phyloP scores from a whole-genome alignment of 2,888 invertebrate genomes.

The Drosophila formosana region DNA sequence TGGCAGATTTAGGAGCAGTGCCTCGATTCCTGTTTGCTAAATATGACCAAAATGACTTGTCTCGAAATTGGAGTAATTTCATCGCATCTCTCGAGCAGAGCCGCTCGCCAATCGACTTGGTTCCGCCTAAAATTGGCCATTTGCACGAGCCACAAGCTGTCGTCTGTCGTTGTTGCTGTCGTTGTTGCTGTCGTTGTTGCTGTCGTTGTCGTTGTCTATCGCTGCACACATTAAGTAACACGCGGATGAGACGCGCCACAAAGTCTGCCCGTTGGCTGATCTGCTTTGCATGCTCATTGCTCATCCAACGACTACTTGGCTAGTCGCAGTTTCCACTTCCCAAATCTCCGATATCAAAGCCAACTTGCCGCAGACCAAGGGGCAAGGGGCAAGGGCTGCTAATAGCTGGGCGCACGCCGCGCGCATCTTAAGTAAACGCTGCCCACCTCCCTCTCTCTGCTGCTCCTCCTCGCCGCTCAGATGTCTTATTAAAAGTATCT shows the following conservation, averaged over 20 bases:
- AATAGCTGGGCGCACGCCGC: constrained; percentile 63
- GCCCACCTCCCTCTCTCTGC: too few species aligned
- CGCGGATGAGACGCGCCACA: constrained; percentile 69
- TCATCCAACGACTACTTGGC: constrained; percentile 4
- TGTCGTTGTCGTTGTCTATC: constrained; percentile 42
- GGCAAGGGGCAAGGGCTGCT: constrained; percentile 11
- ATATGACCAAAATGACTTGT: constrained; percentile 80
- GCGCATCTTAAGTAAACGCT: constrained; percentile 70
- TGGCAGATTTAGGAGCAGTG: constrained; percentile 46
- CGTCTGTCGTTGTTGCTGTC: not conserved
- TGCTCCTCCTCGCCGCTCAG: constrained; percentile 30
- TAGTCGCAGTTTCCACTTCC: constrained; percentile 2
- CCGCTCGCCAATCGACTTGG: constrained; percentile 34
- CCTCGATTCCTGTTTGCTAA: constrained; percentile 77
- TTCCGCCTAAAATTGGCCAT: constrained; percentile 70
- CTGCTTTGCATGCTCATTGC: constrained; percentile 51
- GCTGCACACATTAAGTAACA: constrained; percentile 71
- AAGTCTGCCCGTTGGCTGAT: constrained; percentile 59
- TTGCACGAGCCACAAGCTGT: constrained; percentile 16
- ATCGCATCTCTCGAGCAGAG: constrained; percentile 47
- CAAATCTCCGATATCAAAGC: constrained; percentile 31
- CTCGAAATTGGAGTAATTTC: constrained; percentile 82
- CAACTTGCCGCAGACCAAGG: constrained; percentile 4
- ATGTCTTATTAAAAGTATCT: constrained; percentile 82
- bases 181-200: not conserved